Conservation (phyloP, 2,888 invertebrate genomes). For the Drosophila melanosoma region DNA sequence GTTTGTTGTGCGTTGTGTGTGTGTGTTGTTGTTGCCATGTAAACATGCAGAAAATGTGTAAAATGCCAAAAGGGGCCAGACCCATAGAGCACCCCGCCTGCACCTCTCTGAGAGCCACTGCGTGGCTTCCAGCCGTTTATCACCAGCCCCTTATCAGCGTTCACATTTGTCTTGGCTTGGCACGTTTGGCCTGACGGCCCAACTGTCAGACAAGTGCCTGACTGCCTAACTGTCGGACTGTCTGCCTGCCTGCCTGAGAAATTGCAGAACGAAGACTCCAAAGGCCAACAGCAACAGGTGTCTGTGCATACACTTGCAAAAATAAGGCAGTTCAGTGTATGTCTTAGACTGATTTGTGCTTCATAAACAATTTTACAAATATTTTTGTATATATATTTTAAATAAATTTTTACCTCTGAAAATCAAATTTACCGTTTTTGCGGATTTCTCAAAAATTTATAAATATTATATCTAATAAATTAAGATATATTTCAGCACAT, state of each 20-base stretch:
- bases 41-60: conserved; percentile 56
- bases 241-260: conserved; percentile 11
- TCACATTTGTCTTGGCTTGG: conserved; percentile 53
- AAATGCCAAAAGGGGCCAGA: conserved; percentile 43
- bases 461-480: background rate
- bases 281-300: conserved; percentile 46
- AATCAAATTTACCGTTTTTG: background rate
- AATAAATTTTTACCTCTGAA: background rate
- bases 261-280: conserved; percentile 23
- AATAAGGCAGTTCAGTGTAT: background rate
- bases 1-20: conserved; percentile 25
- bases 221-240: background rate
- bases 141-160: conserved; percentile 52
- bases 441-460: background rate
- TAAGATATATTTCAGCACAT: background rate
- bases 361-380: background rate
- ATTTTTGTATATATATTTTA: background rate
- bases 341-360: background rate
- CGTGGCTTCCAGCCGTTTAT: conserved; percentile 40
- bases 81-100: conserved; percentile 12
- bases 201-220: background rate
- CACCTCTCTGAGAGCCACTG: background rate
- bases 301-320: background rate
- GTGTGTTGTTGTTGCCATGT: conserved; percentile 45
- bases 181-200: conserved; percentile 27